A percentile compares a stretch with the other conserved stretches of the same genome.
phyloP scores from a whole-genome alignment of 2,888 invertebrate genomes.

The Thymelicus sylvestris region DNA sequence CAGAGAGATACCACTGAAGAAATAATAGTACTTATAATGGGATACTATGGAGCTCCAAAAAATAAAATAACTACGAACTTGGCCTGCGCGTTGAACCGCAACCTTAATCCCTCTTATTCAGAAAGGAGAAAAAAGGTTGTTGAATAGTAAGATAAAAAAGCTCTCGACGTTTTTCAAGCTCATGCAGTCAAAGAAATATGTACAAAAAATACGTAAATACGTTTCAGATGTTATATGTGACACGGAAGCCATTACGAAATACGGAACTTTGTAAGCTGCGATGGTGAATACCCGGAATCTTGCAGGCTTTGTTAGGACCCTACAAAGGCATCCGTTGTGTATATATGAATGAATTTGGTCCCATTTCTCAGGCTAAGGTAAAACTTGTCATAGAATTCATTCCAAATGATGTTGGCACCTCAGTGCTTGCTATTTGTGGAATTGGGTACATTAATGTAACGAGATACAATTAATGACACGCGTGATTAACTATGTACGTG shows the following conservation, averaged over 20 bases:
- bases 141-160: too few species aligned
- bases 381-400: neutral
- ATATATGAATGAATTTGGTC: neutral
- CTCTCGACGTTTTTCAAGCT: too few species aligned
- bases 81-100: too few species aligned
- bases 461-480: neutral
- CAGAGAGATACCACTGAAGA: too few species aligned
- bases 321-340: conserved; percentile 5
- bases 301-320: neutral
- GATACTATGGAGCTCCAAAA: too few species aligned
- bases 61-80: too few species aligned
- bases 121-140: too few species aligned
- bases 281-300: neutral
- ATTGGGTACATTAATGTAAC: neutral
- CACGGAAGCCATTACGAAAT: neutral
- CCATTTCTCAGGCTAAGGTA: neutral
- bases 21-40: too few species aligned
- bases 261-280: neutral
- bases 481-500: neutral
- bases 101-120: too few species aligned
- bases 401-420: neutral
- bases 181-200: too few species aligned
- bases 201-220: neutral
- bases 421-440: too few species aligned
- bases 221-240: neutral